Evolutionary conservation across 2,888 invertebrate species (phyloP), one percentile per base, ranked within the genome.

Genomic region (Leucozona laternaria): DNA sequence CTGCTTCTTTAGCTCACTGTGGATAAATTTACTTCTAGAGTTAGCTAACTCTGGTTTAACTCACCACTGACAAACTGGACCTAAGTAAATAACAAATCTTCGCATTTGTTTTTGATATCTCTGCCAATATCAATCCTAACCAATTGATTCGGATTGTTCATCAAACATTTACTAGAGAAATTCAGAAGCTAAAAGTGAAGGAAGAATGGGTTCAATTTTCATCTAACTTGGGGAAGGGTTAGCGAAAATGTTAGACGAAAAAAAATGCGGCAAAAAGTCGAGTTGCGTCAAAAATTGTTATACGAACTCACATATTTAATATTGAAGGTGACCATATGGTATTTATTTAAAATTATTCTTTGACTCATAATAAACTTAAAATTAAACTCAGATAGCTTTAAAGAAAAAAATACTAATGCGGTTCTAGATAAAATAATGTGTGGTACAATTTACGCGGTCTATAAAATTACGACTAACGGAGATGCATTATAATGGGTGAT

Each of bases 241-340:
- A 10, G 28, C 20, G 28, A 60, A 68, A 73, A 62, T 20, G n/a
- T 55, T 48, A 31, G 48, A 66, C 13, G 15, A 71, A 77, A 82
- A 77, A 82, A 83, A 78, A 28, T 50, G 7, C 40, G 50, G 43
- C 40, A 28, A 75, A 80, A 82, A 66, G 17, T 62, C 50, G 28
- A 58, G 40, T 55, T 83, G 72, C 72, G 66, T 82, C 57, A 53
- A 66, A 72, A 58, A 64, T 66, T n/a, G n/a, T n/a, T n/a, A 57
- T 50, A 66, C 20, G 25, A 50, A 66, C 22, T 25, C 48, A 22
- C 34, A 37, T 68, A 53, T 25, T 31, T 48, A 4, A 64, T 60
- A 15, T 7, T 22, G 40, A 10, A 15, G 60, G 60, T 60, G 37
- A 60, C 60, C 60, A 40, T 37, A 60, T 1, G 2, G 13, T 15